Evolutionary conservation across 2,888 invertebrate genomes (phyloP), one percentile per base, ranked within the genome.

Genomic region (Protophormia terraenovae): DNA sequence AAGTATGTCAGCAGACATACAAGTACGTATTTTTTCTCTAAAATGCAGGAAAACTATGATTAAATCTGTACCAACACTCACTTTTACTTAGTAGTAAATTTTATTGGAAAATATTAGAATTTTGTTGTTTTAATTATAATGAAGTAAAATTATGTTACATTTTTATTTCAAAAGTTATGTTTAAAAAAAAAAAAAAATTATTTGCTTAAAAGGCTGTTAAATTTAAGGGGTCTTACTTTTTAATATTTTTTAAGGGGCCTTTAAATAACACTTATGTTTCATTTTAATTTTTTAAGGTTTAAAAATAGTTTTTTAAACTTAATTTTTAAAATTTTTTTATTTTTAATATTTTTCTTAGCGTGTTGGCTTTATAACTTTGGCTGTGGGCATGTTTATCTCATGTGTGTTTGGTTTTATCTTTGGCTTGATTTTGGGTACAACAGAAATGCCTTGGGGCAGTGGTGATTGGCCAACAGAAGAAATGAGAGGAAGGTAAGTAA

Each of bases 401-500:
- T 93, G 96, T 60, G 85, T 96, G 0, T 96, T 96, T 90, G 97
- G 97, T n/a, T 96, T 96, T 88, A 94, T 96, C 87, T 96, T 96
- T 89, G 97, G 97, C 10, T 93, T 97, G 3, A 94, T 96, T 83
- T 93, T 96, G 88, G 96, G 96, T 4, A 94, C 95, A 2, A 96
- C 96, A 0, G 94, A 94, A 88, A 96, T 96, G 95, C 96, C 96
- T 1, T 96, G 96, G 95, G 96, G 96, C 8, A 95, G 94, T 86
- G 94, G 94, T 5, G 95, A 96, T 87, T 96, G 96, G 95, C 96
- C 96, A 1, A 96, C 96, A 0, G 95, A 95, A 87, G 96, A 96
- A 92, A 96, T 96, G 96, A 95, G 95, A 88, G 95, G 95, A 89
- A 94, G 96, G 96, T 96, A 91, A 90, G 89, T 16, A 3, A 41